Conservation (phyloP, 2,888 invertebrate genomes). For the Philaethria dido region DNA sequence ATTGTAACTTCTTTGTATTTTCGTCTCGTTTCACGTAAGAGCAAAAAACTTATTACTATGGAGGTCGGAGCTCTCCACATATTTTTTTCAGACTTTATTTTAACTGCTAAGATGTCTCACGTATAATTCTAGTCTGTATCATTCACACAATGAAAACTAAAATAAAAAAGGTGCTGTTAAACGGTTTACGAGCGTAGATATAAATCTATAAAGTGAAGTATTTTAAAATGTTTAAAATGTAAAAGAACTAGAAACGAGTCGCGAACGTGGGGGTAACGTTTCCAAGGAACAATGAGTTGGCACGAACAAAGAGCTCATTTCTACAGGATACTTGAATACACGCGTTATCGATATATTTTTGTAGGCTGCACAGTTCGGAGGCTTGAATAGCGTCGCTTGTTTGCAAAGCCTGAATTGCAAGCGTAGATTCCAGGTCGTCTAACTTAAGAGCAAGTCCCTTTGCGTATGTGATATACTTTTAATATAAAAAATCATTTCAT, state of each 20-base stretch:
- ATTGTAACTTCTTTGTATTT: conserved; percentile 29
- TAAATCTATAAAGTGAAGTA: conserved; percentile 1
- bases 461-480: conserved; percentile 26
- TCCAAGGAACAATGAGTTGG: conserved; percentile 54
- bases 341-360: conserved; percentile 48
- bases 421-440: conserved; percentile 56
- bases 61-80: conserved; percentile 37
- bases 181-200: neutral
- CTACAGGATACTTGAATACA: conserved; percentile 56
- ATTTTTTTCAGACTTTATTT: conserved; percentile 30
- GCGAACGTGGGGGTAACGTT: conserved; percentile 26
- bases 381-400: conserved; percentile 49
- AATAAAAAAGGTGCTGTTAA: neutral
- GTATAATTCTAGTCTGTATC: neutral
- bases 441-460: conserved; percentile 42
- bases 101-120: conserved; percentile 20
- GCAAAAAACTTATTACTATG: conserved; percentile 32
- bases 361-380: conserved; percentile 52
- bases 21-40: conserved; percentile 35
- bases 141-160: neutral
- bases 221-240: conserved; percentile 18
- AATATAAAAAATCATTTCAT: neutral
- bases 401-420: conserved; percentile 61
- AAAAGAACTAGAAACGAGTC: conserved; percentile 29
- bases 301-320: conserved; percentile 64